Evolutionary conservation across 2,888 invertebrate species (phyloP).

Genomic region (Zhuqinia jingwanae): DNA sequence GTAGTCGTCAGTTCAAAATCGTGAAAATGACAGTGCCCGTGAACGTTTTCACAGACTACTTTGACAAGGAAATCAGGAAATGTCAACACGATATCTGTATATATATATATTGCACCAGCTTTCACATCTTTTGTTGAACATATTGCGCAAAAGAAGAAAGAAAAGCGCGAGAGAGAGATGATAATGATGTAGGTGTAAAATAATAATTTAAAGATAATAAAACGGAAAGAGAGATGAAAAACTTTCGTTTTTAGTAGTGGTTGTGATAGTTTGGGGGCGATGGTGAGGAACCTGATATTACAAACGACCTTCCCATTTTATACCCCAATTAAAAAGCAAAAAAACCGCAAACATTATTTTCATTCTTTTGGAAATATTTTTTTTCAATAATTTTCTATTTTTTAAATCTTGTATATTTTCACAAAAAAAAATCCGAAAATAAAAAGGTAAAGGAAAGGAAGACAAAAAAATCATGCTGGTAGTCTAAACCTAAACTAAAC

Average conservation of each 20-base stretch:
- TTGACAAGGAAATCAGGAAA: constrained; percentile 67
- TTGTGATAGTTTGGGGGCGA: too few species aligned
- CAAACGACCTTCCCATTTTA: too few species aligned
- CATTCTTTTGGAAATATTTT: too few species aligned
- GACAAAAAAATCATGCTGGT: constrained; percentile 15
- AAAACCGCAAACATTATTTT: too few species aligned
- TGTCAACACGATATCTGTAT: constrained; percentile 63
- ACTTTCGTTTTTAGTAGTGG: too few species aligned
- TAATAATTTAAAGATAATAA: too few species aligned
- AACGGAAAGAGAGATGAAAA: too few species aligned
- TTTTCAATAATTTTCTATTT: not conserved
- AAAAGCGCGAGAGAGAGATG: too few species aligned
- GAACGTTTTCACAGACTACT: constrained; percentile 50
- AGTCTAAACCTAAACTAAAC: constrained; percentile 31
- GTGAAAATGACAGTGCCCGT: constrained; percentile 59
- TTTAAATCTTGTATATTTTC: not conserved
- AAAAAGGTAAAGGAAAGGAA: not conserved
- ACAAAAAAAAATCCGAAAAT: not conserved
- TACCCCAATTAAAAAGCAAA: too few species aligned
- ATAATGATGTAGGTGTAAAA: too few species aligned
- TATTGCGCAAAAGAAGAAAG: too few species aligned
- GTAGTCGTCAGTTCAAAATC: not conserved
- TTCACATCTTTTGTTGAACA: not conserved
- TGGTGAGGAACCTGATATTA: too few species aligned
- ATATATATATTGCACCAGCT: not conserved